Conservation (phyloP, 2,888 invertebrate genomes). For the Apamea monoglypha region DNA sequence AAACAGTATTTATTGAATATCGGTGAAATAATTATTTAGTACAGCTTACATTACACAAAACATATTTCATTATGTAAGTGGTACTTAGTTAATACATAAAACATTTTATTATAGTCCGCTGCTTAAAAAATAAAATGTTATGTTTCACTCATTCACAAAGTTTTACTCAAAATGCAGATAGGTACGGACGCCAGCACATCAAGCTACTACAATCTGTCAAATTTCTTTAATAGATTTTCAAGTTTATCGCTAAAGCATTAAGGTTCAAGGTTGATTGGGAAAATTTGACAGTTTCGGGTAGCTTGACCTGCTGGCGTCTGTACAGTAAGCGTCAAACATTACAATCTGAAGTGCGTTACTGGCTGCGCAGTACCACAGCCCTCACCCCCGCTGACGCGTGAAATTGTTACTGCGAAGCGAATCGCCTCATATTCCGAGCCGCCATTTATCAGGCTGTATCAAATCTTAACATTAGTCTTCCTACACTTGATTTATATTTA, state of each 20-base stretch:
- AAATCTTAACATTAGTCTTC: constrained; percentile 1
- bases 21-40: not conserved
- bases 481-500: not conserved
- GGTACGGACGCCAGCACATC: too few relatives aligned
- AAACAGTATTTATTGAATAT: constrained; percentile 20
- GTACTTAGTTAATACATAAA: not conserved
- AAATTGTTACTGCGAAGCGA: not conserved
- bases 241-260: too few relatives aligned
- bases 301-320: too few relatives aligned
- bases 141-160: not conserved
- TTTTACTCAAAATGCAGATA: not conserved
- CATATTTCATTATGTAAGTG: constrained; percentile 16
- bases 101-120: not conserved
- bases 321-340: not conserved
- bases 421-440: not conserved
- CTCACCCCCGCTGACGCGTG: not conserved
- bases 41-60: constrained; percentile 13
- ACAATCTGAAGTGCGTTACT: not conserved
- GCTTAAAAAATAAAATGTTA: not conserved
- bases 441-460: not conserved
- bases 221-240: too few relatives aligned
- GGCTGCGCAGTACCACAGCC: not conserved
- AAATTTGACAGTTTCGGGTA: too few relatives aligned
- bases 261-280: too few relatives aligned
- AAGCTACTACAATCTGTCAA: too few relatives aligned